Base-by-base conservation (phyloP, 2,797 vertebrate genomes). In the Pangasius macronema region DNA sequence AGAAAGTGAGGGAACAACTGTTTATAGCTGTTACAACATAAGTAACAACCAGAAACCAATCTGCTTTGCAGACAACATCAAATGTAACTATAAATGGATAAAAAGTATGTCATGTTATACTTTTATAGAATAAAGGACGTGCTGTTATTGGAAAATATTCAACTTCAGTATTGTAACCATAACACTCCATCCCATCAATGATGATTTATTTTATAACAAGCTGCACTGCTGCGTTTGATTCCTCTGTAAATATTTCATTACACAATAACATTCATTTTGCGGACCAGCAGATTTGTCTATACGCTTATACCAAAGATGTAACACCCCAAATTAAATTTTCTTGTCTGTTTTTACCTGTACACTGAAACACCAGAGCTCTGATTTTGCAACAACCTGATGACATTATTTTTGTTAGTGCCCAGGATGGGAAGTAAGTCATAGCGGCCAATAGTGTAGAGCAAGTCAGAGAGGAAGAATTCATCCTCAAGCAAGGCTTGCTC, bases 361-460 rank as follows among this genome's bases (percentile, higher is more conserved):
- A 33, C 0, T 61, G 95, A 94, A 86, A 95, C 83, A 7, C 61
- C 0, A 16, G 90, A 93, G 14, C 1, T 33, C 55, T 77, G 61
- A 14, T 5, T 22, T 46, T 16, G 8, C 67, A 90, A 13, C 89
- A 83, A 13, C 82, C 83, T 49, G 16, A 5, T 11, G 0, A 87
- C 27, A 65, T 86, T 57, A 59, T n/a, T 46, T 91, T 87, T 0
- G 11, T 81, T 75, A 6, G 82, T 89, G 67, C 77, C 63, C 81
- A 96, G 87, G 8, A 55, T 1, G 0, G 0, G 8, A 82, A 94
- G 86, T 13, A 96, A 93, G 87, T 95, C 95, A 36, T 14, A 0
- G 59, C 95, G 94, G 7, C 46, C 24, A 30, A 95, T 95, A 2
- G 93, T 95, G 0, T n/a, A 0, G 5, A 96, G 93, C 65, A 96